phyloP scores from a whole-genome alignment of 2,888 invertebrate genomes.

The Baronia brevicornis region DNA sequence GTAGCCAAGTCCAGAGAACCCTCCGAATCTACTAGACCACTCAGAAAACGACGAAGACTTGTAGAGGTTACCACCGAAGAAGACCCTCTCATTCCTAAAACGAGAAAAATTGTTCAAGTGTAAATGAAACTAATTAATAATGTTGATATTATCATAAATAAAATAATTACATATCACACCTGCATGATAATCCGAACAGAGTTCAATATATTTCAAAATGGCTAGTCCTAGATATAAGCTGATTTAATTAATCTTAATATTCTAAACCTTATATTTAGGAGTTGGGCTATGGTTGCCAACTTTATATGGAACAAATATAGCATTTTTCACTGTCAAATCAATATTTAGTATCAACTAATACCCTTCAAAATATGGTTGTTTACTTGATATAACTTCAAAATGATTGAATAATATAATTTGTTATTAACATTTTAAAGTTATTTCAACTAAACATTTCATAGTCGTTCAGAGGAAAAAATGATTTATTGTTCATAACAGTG shows the following conservation, averaged over 20 bases:
- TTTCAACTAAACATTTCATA: too few species aligned
- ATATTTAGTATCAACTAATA: too few species aligned
- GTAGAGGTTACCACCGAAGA: constrained; percentile 69
- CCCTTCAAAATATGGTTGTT: too few species aligned
- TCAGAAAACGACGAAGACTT: constrained; percentile 78
- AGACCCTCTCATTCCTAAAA: constrained; percentile 63
- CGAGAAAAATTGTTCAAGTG: constrained; percentile 69
- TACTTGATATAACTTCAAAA: too few species aligned
- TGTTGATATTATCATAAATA: constrained; percentile 8
- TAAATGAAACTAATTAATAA: constrained; percentile 30
- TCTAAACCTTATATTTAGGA: too few species aligned
- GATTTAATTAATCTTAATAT: constrained; percentile 25
- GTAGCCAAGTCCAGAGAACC: constrained; percentile 56
- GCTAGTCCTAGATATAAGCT: constrained; percentile 67
- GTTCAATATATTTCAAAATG: constrained; percentile 53
- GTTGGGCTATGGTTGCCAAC: too few species aligned
- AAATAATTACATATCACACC: constrained; percentile 58
- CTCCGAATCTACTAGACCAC: constrained; percentile 74
- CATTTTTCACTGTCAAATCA: too few species aligned
- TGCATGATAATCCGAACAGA: constrained; percentile 54
- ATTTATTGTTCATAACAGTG: too few species aligned
- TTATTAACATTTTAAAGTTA: too few species aligned
- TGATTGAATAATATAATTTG: too few species aligned
- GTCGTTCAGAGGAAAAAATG: too few species aligned
- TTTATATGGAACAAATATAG: too few species aligned